Conservation (phyloP, 2,797 vertebrate species). For the Caiman crocodilus region DNA sequence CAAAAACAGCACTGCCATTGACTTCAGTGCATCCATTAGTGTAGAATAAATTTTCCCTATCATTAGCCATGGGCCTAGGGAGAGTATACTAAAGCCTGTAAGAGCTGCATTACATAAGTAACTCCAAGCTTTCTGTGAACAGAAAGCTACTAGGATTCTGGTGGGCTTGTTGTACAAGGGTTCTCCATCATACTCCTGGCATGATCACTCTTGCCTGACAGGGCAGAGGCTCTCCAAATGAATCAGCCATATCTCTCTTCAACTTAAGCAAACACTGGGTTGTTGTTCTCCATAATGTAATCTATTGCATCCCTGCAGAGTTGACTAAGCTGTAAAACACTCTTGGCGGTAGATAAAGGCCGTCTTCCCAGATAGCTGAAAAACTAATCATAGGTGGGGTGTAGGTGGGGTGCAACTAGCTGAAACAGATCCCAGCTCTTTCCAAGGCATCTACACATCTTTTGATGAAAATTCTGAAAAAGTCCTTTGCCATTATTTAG, state of each 20-base stretch:
- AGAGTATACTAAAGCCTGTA: not conserved
- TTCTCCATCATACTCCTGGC: not conserved
- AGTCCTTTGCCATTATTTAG: not conserved
- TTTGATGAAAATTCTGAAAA: not conserved
- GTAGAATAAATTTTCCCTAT: not conserved
- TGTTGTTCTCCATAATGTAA: not conserved
- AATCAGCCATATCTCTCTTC: not conserved
- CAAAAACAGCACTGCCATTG: no score
- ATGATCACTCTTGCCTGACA: not conserved
- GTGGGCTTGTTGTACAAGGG: not conserved
- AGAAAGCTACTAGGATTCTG: not conserved
- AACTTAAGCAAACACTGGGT: not conserved
- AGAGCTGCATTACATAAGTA: not conserved
- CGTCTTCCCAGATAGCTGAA: not conserved
- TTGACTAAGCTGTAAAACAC: not conserved
- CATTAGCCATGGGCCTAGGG: not conserved
- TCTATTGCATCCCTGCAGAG: not conserved
- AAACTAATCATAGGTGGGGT: not conserved
- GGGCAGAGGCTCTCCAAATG: not conserved
- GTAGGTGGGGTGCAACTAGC: not conserved
- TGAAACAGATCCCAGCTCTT: not conserved
- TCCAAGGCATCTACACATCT: not conserved
- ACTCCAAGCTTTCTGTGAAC: fast-evolving
- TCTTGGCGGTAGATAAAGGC: no score
- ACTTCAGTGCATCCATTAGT: not conserved